Percentiles rank a stretch among this genome's conserved stretches.
Conservation (phyloP, 1,140 invertebrate genomes). For the Saccostrea glomerata region DNA sequence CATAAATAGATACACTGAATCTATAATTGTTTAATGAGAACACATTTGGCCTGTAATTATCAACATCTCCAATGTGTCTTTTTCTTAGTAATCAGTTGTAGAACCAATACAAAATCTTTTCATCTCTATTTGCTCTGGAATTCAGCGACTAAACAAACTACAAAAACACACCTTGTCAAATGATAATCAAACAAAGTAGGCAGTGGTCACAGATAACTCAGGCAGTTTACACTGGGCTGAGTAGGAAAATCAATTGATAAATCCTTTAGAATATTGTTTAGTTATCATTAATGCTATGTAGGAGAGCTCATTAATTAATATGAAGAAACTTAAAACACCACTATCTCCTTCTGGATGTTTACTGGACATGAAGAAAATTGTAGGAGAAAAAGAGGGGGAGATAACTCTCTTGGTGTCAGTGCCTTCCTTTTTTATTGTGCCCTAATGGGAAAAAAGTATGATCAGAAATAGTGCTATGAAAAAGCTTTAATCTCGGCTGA, state of each 20-base stretch:
- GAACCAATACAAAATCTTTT: conserved; percentile 32
- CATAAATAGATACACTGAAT: conserved; percentile 2
- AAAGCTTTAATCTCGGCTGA: conserved; percentile 21
- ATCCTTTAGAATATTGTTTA: conserved; percentile 17
- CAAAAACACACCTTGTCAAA: conserved; percentile 13
- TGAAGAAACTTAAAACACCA: conserved; percentile 19
- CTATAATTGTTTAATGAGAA: conserved; percentile 8
- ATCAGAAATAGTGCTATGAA: conserved; percentile 27
- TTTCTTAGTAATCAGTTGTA: conserved; percentile 26
- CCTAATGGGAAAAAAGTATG: conserved; percentile 19
- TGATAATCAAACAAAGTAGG: conserved; percentile 24
- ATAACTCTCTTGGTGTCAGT: conserved; percentile 14
- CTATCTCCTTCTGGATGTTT: not conserved
- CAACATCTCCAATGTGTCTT: conserved; percentile 18
- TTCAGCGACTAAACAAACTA: conserved; percentile 23
- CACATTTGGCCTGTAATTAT: not conserved
- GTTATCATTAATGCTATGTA: conserved; percentile 9
- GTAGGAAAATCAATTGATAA: conserved; percentile 27
- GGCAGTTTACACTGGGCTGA: not conserved
- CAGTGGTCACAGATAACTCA: conserved; percentile 1
- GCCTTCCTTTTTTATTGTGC: not conserved
- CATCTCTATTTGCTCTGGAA: conserved; percentile 31
- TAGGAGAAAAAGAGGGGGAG: not conserved
- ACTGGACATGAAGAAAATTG: not conserved
- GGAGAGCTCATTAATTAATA: conserved; percentile 19